Evolutionary conservation across 2,888 invertebrate genomes (phyloP).

Genomic region (Erpobdella octoculata): DNA sequence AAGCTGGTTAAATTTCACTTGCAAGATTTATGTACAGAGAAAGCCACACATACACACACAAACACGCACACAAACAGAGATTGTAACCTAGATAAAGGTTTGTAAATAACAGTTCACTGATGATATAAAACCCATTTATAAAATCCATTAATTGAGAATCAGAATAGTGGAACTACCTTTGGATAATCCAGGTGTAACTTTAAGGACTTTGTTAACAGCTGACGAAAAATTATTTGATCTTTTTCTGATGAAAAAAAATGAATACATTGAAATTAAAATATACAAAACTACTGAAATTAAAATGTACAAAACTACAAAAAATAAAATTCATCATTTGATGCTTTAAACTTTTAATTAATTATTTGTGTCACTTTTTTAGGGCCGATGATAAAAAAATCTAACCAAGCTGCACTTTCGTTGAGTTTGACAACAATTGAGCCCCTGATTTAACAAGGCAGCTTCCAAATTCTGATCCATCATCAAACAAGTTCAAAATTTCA

Average conservation of each 20-base stretch:
- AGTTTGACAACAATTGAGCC: background rate
- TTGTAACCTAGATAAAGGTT: too few species aligned
- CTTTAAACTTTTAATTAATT: background rate
- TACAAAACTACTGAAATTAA: background rate
- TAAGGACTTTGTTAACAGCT: conserved; percentile 5
- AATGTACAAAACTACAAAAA: background rate
- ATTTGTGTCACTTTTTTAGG: too few species aligned
- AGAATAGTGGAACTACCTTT: too few species aligned
- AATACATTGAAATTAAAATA: background rate
- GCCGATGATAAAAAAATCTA: background rate
- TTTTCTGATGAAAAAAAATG: background rate
- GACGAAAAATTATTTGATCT: background rate
- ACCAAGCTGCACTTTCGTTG: background rate
- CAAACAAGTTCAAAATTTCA: background rate
- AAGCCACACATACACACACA: too few species aligned
- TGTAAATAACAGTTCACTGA: too few species aligned
- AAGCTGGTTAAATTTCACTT: too few species aligned
- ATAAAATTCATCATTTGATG: background rate
- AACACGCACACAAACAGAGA: too few species aligned
- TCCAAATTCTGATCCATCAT: conserved; percentile 14
- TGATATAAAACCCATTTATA: too few species aligned
- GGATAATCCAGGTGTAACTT: conserved; percentile 15
- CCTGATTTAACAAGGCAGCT: conserved; percentile 7
- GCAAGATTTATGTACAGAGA: too few species aligned
- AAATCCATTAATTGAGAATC: too few species aligned